Percentiles rank a stretch among this genome's conserved stretches.
Evolutionary conservation across 1,140 invertebrate genomes (phyloP).

Genomic region (Drosophila lowei): DNA sequence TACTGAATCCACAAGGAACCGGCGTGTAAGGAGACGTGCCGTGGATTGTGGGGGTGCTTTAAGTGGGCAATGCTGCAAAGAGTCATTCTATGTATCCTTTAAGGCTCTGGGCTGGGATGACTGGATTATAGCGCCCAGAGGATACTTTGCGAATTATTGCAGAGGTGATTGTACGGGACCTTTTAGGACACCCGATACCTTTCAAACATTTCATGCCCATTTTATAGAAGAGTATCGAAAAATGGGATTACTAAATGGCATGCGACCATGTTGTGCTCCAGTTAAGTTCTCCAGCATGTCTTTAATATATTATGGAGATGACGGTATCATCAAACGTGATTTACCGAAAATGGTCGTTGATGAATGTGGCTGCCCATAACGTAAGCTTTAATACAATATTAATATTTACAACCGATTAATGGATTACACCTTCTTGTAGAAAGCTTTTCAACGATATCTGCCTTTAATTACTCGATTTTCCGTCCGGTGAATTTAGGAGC

Average conservation of each 20-base stretch:
- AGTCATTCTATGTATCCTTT: conserved; percentile 95
- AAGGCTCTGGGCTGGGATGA: conserved; percentile 96
- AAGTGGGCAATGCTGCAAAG: conserved; percentile 93
- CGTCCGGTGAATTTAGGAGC: conserved; percentile 23
- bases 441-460: conserved; percentile 5
- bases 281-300: conserved; percentile 96
- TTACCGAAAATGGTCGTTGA: conserved; percentile 98
- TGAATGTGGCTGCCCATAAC: conserved; percentile 96
- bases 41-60: conserved; percentile 91
- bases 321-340: conserved; percentile 96
- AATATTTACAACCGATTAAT: conserved; percentile 1
- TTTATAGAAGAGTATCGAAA: conserved; percentile 94
- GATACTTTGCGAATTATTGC: conserved; percentile 97
- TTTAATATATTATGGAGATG: conserved; percentile 96
- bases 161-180: conserved; percentile 91
- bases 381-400: conserved; percentile 24
- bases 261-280: conserved; percentile 96
- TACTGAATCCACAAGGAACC: conserved; percentile 86
- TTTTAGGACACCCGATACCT: conserved; percentile 91
- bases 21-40: conserved; percentile 90
- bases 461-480: conserved; percentile 18
- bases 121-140: conserved; percentile 95
- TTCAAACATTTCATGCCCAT: conserved; percentile 93
- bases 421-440: neutral
- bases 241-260: conserved; percentile 88